Base-by-base conservation (phyloP, 64 coral and sea anemone genomes). In the Anthopleura sola region DNA sequence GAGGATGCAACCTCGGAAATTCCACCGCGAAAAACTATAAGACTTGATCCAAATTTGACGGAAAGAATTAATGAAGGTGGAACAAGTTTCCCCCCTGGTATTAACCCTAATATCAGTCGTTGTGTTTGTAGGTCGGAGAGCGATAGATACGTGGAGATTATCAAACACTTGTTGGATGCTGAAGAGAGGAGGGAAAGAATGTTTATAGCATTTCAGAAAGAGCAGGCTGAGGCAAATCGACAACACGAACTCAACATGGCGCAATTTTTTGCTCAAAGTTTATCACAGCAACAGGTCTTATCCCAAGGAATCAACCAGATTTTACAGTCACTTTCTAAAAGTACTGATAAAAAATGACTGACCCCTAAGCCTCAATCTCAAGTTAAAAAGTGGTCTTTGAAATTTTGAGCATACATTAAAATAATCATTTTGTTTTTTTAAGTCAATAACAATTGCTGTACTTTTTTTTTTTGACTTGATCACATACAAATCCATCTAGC, bases 161-260 rank as follows among this genome's bases (percentile, higher is more conserved):
- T 83, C 36, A 83, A 83, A 20, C 15, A 55, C 39, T 37, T 83
- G 20, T 33, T 60, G 47, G 82, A 83, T 24, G 82, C 82, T 5
- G 82, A 54, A 36, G 55, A 60, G 29, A 54, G 82, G n/a, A 50
- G 82, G 6, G 82, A 83, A 57, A 36, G 19, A 16, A 83, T 83
- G 82, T 56, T 83, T 17, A 26, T 83, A 17, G 24, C 17, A 9
- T 83, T 83, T 83, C 82, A 83, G 34, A 50, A 32, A 18, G 82
- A 83, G 55, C 82, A 83, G 28, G 82, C 82, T 0, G 46, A 83
- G 34, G 46, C 47, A 37, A 83, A 83, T 49, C 44, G 82, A 55
- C 48, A 83, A 37, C 82, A 83, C 47, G 82, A 83, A 83, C 12
- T 83, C 12, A 83, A 56, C 51, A 60, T 83, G 36, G 55, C 82